Evolutionary conservation across 64 coral and sea anemone genomes (phyloP).

Genomic region (Acropora yongei): DNA sequence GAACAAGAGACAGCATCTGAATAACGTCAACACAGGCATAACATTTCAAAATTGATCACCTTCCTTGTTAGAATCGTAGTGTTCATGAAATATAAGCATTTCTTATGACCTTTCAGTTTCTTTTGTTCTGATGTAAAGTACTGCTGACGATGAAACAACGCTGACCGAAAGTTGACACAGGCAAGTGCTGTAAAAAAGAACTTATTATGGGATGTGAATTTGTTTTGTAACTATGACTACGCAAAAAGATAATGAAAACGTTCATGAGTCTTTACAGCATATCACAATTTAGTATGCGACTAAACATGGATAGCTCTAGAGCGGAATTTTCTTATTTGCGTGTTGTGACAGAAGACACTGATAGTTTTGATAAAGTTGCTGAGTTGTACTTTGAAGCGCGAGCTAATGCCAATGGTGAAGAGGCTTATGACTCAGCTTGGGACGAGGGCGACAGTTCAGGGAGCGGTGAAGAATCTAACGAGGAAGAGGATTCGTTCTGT

Average conservation of each 20-base stretch:
- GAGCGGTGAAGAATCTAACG: background rate
- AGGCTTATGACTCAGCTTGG: background rate
- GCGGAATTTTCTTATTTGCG: background rate
- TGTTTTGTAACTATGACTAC: too few species aligned
- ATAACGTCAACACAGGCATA: background rate
- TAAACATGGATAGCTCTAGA: constrained; percentile 2
- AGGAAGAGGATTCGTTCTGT: too few species aligned
- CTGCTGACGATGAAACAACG: too few species aligned
- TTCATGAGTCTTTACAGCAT: too few species aligned
- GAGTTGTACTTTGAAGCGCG: background rate
- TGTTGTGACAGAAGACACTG: too few species aligned
- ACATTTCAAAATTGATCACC: background rate
- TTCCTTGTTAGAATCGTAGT: background rate
- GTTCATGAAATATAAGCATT: background rate
- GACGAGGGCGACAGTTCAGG: background rate
- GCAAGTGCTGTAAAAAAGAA: too few species aligned
- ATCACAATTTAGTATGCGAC: too few species aligned
- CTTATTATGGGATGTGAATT: too few species aligned
- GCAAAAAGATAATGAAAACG: too few species aligned
- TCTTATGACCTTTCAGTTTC: background rate
- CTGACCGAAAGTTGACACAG: too few species aligned
- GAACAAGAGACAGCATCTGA: too few species aligned
- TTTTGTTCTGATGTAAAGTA: background rate
- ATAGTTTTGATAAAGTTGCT: too few species aligned
- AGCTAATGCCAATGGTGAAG: background rate